Base-by-base conservation (phyloP, 2,113 vertebrate genomes). In the Athene noctua region DNA sequence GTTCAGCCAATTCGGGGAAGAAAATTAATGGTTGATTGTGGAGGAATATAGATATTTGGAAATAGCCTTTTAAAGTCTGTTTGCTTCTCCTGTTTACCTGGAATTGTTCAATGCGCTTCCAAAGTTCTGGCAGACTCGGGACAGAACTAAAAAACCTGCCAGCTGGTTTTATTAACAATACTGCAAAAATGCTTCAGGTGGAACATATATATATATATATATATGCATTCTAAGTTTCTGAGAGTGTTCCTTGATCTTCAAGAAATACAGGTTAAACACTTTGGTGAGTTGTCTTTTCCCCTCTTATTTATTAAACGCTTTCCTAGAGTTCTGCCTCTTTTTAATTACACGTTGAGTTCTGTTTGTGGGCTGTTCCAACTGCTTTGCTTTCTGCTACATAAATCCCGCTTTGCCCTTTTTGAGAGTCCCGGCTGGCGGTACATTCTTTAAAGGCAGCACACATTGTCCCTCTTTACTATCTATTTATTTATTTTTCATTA, bases 211-310 rank as follows among this genome's bases (percentile, higher is more conserved):
- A 38, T 38, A 40, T 5, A 47, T 47, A 40, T 40, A 38, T 38
- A 47, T 47, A 15, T 3, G 38, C 88, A 83, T 70, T 79, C 38
- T 2, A 3, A 61, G 75, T 73, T 91, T 80, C 27, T 13, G 67
- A 59, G 84, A 12, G 71, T 73, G 66, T 42, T 85, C 68, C 89
- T 92, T 89, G 92, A 89, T 89, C 47, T 79, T 92, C 95, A 91
- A 82, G 94, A 96, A 95, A 87, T 84, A 81, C 94, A 81, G 81
- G 92, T 85, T 95, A 29, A 88, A 10, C 67, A 10, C 74, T 95
- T 40, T 1, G 27, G 47, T 27, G 54, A 72, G 70, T 51, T 83
- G 73, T 85, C 12, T 94, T 61, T 65, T 84, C 34, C 42, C 30
- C 66, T 93, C 68, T 34, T 92, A 26, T 57, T 95, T 94, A 77